Evolutionary conservation across 1,140 invertebrate genomes (phyloP).

Genomic region (Gonioctena quinquepunctata): DNA sequence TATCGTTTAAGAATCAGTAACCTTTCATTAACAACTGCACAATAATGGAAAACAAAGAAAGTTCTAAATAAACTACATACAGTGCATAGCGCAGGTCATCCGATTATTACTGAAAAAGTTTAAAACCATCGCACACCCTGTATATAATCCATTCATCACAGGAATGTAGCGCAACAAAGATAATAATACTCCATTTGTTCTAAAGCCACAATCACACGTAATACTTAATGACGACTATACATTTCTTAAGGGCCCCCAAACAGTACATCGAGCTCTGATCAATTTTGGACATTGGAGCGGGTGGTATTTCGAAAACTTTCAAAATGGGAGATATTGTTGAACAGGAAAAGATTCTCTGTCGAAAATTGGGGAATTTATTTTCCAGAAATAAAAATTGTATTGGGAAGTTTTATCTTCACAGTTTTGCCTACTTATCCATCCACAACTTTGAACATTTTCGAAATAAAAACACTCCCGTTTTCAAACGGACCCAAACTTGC

Average conservation of each 20-base stretch:
- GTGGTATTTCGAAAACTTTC: too few relatives aligned
- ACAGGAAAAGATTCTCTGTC: too few relatives aligned
- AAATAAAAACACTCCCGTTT: too few relatives aligned
- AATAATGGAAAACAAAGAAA: conserved; percentile 12
- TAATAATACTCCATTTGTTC: background rate
- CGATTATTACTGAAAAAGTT: too few relatives aligned
- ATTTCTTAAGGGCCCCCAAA: background rate
- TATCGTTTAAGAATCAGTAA: conserved; percentile 11
- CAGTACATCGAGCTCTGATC: too few relatives aligned
- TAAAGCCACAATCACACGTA: conserved; percentile 15
- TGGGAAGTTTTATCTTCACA: too few relatives aligned
- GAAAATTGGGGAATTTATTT: too few relatives aligned
- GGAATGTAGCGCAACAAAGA: conserved; percentile 16
- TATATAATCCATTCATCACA: conserved; percentile 10
- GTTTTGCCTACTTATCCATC: too few relatives aligned
- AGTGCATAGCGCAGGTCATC: conserved; percentile 1
- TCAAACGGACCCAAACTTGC: too few relatives aligned
- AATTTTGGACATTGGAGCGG: background rate
- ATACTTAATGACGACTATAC: background rate
- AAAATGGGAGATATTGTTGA: too few relatives aligned
- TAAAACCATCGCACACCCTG: conserved; percentile 1
- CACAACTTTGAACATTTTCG: too few relatives aligned
- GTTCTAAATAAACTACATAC: conserved; percentile 14
- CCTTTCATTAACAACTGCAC: conserved; percentile 15
- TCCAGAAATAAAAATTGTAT: too few relatives aligned